Evolutionary conservation across 2,113 vertebrate genomes (phyloP), one percentile per base, ranked within the genome.

Genomic region (Spilogale gracilis): DNA sequence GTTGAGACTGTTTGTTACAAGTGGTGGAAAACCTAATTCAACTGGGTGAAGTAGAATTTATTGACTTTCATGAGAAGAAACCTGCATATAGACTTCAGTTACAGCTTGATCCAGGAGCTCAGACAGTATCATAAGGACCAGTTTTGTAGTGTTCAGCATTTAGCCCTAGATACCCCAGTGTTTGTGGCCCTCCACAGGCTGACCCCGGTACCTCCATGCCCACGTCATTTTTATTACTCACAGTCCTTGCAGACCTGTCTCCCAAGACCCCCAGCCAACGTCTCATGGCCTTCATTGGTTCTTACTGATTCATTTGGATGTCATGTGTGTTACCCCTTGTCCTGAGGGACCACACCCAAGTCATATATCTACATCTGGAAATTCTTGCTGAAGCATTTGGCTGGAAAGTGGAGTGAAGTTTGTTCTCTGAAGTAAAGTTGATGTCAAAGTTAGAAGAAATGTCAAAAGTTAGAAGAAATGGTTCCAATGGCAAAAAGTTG

Each of bases 61-160:
- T 32, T 48, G 38, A 81, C 48, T 54, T 85, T 11, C 21, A 0
- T 73, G 38, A 87, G 63, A 38, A 78, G 67, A 16, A 73, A 2
- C 78, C 69, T 82, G n/a, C 27, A 2, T 0, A 3, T 18, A 6
- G 78, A 8, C 23, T 78, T 87, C 74, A 60, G 82, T 32, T 38
- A 5, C 3, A 58, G 76, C 82, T 95, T 58, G 67, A 84, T 89
- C 69, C 54, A 84, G 82, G 76, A 84, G 45, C 32, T 38, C 63
- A 56, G 6, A 43, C 11, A 4, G 1, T 27, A 5, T 6, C 20
- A 0, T 21, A 65, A 61, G 9, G 1, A 30, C 27, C 4, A 4
- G 9, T 48, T 54, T 52, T 69, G 5, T 27, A 69, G 10, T 27
- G 18, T 38, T 21, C 6, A 12, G 5, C 18, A 50, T 58, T 52